Evolutionary conservation across 35 echinoderm and acorn worm genomes (phyloP).

Genomic region (Stichopus chloronotus): DNA sequence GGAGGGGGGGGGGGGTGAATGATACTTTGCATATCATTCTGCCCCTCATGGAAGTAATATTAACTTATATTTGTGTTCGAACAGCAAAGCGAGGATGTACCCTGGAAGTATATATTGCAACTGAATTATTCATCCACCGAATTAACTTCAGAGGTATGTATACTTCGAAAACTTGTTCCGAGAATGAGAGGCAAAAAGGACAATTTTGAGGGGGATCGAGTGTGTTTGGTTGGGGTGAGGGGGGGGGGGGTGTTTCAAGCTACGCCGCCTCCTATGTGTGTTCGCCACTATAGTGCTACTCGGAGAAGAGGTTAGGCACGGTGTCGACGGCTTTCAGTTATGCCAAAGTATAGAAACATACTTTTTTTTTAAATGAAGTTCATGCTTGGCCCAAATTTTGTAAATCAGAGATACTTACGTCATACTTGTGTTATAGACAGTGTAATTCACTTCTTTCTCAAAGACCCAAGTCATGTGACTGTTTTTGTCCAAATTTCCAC

Average conservation of each 20-base stretch:
- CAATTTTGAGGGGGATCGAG: no score
- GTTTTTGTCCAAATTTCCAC: neutral
- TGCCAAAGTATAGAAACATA: no score
- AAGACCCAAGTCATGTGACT: neutral
- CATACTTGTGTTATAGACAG: neutral
- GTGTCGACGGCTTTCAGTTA: no score
- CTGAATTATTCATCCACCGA: neutral
- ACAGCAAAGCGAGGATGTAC: neutral
- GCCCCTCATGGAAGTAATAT: neutral
- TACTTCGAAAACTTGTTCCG: neutral
- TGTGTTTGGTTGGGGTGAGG: no score
- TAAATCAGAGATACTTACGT: neutral
- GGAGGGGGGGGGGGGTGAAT: neutral
- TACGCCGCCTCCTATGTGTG: no score
- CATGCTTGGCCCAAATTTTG: no score
- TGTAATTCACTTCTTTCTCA: constrained; percentile 21
- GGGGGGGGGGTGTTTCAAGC: no score
- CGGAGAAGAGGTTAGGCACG: no score
- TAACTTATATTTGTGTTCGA: neutral
- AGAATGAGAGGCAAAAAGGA: neutral
- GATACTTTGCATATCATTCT: neutral
- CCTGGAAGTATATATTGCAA: neutral
- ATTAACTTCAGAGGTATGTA: no score
- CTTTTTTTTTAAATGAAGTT: no score
- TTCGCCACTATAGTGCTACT: no score